These are phyloP conservation scores for Xenotilapia longispinis DNA, from an alignment of 2,113 vertebrate species.

Conservation along the genomic window DNA sequence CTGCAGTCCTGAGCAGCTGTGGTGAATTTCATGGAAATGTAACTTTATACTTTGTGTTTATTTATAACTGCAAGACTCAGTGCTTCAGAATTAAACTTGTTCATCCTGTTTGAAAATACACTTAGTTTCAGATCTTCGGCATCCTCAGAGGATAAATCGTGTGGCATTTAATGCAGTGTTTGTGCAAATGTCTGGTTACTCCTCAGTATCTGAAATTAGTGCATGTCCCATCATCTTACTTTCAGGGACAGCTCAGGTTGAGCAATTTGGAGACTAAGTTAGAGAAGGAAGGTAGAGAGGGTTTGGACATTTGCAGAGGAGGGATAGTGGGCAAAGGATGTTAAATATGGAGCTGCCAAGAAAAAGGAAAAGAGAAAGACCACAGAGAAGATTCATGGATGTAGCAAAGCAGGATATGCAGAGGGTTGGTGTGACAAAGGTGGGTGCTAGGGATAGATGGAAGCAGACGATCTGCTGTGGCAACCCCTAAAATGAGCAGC, in stretches of 20 bases:
- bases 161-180: background rate
- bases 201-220: background rate
- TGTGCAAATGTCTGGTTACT: background rate
- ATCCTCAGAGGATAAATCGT: background rate
- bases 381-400: background rate
- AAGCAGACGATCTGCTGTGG: background rate
- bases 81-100: background rate
- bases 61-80: background rate
- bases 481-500: background rate
- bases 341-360: background rate
- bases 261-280: background rate
- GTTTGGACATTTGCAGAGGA: background rate
- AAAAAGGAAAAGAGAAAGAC: background rate
- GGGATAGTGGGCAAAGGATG: background rate
- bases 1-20: slow-evolving; percentile 1
- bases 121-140: background rate
- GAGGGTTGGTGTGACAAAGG: background rate
- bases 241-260: background rate
- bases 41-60: background rate
- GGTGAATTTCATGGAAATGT: background rate
- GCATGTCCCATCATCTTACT: background rate
- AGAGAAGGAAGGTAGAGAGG: background rate
- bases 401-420: background rate
- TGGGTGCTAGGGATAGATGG: background rate
- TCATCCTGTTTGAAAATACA: background rate